These are phyloP conservation scores for Calephelis virginiensis DNA, from an alignment of 1,140 invertebrate species.

Conservation along the genomic window DNA sequence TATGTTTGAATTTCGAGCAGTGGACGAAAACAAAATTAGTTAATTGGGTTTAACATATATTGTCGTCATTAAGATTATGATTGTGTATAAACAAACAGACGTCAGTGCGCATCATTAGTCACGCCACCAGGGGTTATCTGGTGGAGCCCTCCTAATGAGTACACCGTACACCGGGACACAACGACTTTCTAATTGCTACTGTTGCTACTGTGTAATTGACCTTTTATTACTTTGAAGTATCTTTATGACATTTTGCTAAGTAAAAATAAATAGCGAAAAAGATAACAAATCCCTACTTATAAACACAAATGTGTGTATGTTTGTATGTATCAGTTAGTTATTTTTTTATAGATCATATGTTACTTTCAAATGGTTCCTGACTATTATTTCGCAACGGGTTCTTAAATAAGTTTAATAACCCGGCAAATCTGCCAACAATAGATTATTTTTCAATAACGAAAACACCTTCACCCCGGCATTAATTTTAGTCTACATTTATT, in stretches of 20 bases:
- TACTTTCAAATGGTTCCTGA: too few relatives aligned
- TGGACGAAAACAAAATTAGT: not conserved
- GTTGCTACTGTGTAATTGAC: slow-evolving; percentile 5
- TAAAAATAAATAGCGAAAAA: not conserved
- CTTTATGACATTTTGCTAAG: not conserved
- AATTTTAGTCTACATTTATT: too few relatives aligned
- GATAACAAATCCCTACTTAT: too few relatives aligned
- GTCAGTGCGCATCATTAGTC: slow-evolving; percentile 53
- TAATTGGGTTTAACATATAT: slow-evolving; percentile 7
- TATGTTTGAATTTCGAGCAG: too few relatives aligned
- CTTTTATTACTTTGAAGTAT: slow-evolving; percentile 5
- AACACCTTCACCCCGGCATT: too few relatives aligned
- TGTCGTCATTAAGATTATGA: slow-evolving; percentile 20
- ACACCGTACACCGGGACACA: slow-evolving; percentile 34
- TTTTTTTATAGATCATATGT: too few relatives aligned
- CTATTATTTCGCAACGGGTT: too few relatives aligned
- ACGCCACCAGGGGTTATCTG: slow-evolving; percentile 65
- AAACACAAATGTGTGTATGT: too few relatives aligned
- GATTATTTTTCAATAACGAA: too few relatives aligned
- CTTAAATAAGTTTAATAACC: too few relatives aligned
- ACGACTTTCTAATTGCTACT: slow-evolving; percentile 43
- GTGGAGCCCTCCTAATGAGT: slow-evolving; percentile 36
- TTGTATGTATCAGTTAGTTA: too few relatives aligned
- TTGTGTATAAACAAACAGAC: slow-evolving; percentile 39
- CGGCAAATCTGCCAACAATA: too few relatives aligned